Conservation (phyloP, 2,888 invertebrate genomes). For the Spilarctia lutea region DNA sequence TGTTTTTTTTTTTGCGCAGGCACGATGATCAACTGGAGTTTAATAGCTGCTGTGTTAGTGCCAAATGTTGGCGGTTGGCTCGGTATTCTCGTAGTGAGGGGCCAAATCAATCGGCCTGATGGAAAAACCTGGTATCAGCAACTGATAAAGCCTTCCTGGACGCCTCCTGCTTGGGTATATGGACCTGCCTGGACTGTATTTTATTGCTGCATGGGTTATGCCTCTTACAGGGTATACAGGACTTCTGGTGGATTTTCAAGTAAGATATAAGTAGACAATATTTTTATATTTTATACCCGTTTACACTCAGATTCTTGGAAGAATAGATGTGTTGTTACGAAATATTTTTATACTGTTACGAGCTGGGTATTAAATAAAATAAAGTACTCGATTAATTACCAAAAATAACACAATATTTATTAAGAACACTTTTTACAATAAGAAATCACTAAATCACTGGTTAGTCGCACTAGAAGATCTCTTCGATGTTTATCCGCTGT, state of each 20-base stretch:
- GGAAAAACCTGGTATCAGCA: constrained; percentile 89
- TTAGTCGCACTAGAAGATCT: no score
- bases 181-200: constrained; percentile 92
- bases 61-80: constrained; percentile 11
- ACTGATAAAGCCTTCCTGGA: constrained; percentile 91
- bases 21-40: constrained; percentile 7
- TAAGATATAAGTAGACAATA: not conserved
- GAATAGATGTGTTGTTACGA: not conserved
- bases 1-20: not conserved
- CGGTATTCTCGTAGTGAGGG: constrained; percentile 1
- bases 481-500: no score
- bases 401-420: no score
- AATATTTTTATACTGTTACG: no score
- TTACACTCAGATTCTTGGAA: not conserved
- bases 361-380: no score
- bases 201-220: constrained; percentile 93
- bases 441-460: no score
- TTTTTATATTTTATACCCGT: not conserved
- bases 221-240: constrained; percentile 86
- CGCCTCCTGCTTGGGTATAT: constrained; percentile 93
- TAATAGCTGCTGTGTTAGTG: constrained; percentile 1
- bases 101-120: constrained; percentile 80
- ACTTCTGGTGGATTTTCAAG: not conserved
- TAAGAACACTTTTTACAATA: no score
- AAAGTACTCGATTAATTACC: no score